Conservation (phyloP, 2,888 invertebrate species). For the Luperina testacea region DNA sequence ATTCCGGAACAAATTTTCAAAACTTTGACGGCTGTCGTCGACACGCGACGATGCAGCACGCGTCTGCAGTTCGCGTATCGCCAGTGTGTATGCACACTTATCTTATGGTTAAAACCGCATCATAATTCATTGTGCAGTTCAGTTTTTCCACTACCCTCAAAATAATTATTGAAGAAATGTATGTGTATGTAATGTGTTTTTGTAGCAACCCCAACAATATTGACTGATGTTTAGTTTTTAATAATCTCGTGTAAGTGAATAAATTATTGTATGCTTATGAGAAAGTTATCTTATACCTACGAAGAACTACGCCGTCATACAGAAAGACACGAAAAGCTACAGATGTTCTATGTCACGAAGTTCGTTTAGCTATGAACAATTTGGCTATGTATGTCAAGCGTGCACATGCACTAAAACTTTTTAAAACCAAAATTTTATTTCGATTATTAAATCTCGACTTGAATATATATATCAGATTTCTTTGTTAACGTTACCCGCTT, state of each 20-base stretch:
- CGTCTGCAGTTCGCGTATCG: no score
- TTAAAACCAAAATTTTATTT: no score
- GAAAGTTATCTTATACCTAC: background rate
- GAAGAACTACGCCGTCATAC: background rate
- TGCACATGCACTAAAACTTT: no score
- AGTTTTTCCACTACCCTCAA: background rate
- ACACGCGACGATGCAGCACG: background rate
- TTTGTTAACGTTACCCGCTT: no score
- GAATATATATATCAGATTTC: no score
- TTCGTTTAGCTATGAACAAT: no score
- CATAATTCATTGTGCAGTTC: background rate
- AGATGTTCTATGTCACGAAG: no score
- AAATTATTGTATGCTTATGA: background rate
- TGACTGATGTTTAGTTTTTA: background rate
- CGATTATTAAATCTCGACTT: no score
- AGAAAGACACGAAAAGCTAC: background rate
- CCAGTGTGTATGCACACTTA: no score
- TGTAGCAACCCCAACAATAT: background rate
- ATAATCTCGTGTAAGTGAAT: background rate
- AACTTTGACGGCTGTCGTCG: background rate
- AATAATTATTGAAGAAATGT: background rate
- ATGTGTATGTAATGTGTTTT: no score
- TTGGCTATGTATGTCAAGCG: no score
- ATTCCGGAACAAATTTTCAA: background rate
- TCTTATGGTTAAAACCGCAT: no score